phyloP scores from a whole-genome alignment of 2,797 vertebrate species.

The Aeoliscus strigatus region DNA sequence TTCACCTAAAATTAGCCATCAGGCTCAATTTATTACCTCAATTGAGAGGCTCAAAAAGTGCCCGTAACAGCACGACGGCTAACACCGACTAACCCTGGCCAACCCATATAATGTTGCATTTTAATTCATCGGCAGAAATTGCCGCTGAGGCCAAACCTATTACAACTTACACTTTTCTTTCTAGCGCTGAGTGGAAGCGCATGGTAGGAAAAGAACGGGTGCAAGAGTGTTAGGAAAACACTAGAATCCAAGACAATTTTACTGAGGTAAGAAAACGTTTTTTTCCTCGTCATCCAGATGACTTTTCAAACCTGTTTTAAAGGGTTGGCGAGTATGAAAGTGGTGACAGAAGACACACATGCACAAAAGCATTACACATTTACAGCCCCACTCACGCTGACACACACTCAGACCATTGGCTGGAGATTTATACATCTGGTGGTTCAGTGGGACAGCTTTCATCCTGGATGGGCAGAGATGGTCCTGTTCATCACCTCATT shows the following conservation, averaged over 20 bases:
- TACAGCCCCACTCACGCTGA: too few species aligned
- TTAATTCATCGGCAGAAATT: constrained; percentile 71
- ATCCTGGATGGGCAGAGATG: too few species aligned
- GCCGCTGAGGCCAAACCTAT: constrained; percentile 59
- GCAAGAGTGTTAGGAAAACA: constrained; percentile 70
- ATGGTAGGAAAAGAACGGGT: constrained; percentile 50
- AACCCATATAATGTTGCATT: constrained; percentile 75
- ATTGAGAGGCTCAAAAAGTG: constrained; percentile 86
- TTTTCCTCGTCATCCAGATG: constrained; percentile 58
- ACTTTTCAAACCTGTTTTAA: too few species aligned
- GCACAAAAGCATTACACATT: constrained; percentile 24
- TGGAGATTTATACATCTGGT: too few species aligned
- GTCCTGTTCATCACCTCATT: too few species aligned
- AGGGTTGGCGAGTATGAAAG: too few species aligned
- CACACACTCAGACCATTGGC: not conserved
- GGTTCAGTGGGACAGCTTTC: too few species aligned
- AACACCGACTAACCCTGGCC: constrained; percentile 64
- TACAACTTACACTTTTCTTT: constrained; percentile 65
- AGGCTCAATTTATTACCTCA: constrained; percentile 95
- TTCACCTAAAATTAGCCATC: constrained; percentile 99
- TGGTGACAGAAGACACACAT: constrained; percentile 38
- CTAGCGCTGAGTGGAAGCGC: constrained; percentile 38
- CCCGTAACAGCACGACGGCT: constrained; percentile 62
- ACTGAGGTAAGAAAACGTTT: constrained; percentile 61
- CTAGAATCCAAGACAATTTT: constrained; percentile 73